Base-by-base conservation (phyloP, 2,888 invertebrate species). In the Leptothorax acervorum region DNA sequence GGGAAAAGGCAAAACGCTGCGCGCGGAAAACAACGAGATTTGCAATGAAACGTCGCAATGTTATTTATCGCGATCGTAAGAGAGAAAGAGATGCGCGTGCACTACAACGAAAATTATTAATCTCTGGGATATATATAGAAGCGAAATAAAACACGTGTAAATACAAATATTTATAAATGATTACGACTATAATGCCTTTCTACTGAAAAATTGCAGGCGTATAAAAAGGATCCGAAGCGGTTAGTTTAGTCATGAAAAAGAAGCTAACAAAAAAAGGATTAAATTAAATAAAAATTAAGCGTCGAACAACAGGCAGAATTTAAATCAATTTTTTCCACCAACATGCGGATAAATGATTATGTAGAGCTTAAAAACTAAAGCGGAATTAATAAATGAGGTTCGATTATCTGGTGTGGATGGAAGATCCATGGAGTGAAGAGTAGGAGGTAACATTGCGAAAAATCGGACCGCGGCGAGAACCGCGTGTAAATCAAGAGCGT, bases 401-500 rank as follows among this genome's bases (percentile, higher is more conserved):
- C 71, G 31, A 57, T 71, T 45, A 71, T 79, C 45, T 35, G 71
- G 78, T 31, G n/a, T 51, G 48, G 51, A 31, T 45, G 31, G 42
- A 70, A 45, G n/a, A 55, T 42, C 8, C 53, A 6, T 9, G 71
- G 23, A 35, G 28, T 9, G 48, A 39, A 74, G 74, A 6, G 62
- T 18, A 28, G 12, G 45, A 53, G 53, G 63, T 48, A 71, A 60
- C 73, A 39, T 28, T 4, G 73, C 60, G 45, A 79, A 79, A 79
- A 79, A 60, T 71, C 60, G 60, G 39, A 48, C 48, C n/a, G 70
- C 57, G 15, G 42, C 28, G 60, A 66, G 78, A 35, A 51, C 57
- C 76, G 65, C 71, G 48, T 57, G 78, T 66, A 66, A 63, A 82
- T 68, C 78, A 48, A 83, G 42, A 66, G 78, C 78, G 78, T 78